These are phyloP conservation scores for Hydrolagus colliei DNA, from an alignment of 2,797 vertebrate species.

Conservation along the genomic window DNA sequence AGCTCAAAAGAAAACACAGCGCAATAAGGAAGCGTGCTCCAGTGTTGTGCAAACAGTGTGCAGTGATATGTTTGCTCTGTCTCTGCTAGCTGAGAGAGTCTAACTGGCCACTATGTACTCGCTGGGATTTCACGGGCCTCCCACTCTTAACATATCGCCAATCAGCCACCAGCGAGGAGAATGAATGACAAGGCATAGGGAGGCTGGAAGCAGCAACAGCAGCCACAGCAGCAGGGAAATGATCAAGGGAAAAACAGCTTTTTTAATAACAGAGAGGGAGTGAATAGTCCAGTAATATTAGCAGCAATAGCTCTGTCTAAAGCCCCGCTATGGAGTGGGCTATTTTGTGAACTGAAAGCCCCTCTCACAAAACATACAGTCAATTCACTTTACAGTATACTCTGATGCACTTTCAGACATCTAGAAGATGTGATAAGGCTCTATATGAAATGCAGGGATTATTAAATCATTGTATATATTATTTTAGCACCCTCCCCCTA, in stretches of 20 bases:
- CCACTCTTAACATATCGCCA: not conserved
- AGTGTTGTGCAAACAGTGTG: not conserved
- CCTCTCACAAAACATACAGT: too few relatives aligned
- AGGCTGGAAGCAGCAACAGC: not conserved
- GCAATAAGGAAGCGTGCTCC: not conserved
- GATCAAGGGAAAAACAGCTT: constrained; percentile 1
- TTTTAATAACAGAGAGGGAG: not conserved
- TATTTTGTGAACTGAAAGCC: too few relatives aligned
- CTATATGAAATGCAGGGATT: too few relatives aligned
- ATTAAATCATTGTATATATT: too few relatives aligned
- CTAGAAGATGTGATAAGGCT: too few relatives aligned
- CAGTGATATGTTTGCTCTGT: not conserved
- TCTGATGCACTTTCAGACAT: too few relatives aligned
- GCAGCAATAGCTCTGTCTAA: not conserved
- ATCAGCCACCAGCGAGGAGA: constrained; percentile 11
- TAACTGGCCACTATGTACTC: constrained; percentile 17
- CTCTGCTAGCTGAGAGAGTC: constrained; percentile 1
- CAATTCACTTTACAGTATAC: too few relatives aligned
- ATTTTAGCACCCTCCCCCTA: too few relatives aligned
- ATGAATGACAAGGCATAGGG: constrained; percentile 2
- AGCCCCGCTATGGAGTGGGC: not conserved
- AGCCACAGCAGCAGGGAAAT: not conserved
- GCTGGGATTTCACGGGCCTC: not conserved
- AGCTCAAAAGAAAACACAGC: not conserved
- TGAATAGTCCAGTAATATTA: not conserved